A percentile compares a stretch with the other conserved stretches of the same genome.
Conservation (phyloP, 2,797 vertebrate species). For the Melanotaenia nigrans region DNA sequence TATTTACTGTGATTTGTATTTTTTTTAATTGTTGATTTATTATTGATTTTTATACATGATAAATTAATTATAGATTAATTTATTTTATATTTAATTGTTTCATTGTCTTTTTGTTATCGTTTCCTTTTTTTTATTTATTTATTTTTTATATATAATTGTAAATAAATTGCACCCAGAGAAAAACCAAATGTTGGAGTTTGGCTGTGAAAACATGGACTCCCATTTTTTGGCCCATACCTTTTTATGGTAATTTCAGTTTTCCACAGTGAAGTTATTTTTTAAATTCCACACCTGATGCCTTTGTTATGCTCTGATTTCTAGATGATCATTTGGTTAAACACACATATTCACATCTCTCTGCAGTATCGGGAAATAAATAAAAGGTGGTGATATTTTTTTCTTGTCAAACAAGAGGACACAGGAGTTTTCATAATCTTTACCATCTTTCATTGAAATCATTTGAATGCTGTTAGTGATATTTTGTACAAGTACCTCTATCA, state of each 20-base stretch:
- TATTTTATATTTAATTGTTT: not conserved
- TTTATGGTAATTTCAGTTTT: not conserved
- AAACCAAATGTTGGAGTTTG: not conserved
- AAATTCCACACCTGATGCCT: no score
- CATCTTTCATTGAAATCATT: not conserved
- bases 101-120: not conserved
- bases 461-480: not conserved
- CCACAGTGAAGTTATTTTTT: no score
- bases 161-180: slow-evolving; percentile 1
- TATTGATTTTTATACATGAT: no score
- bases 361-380: not conserved
- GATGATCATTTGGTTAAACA: not conserved
- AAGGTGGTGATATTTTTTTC: not conserved
- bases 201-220: slow-evolving; percentile 12
- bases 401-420: not conserved
- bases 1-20: no score
- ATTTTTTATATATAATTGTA: slow-evolving; percentile 4
- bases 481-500: not conserved
- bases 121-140: not conserved
- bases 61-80: no score
- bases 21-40: no score
- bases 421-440: not conserved
- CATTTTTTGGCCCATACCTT: slow-evolving; percentile 10
- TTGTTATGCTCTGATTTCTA: no score
- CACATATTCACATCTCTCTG: not conserved